phyloP scores from a whole-genome alignment of 2,888 invertebrate genomes.

The Thelaira solivaga region DNA sequence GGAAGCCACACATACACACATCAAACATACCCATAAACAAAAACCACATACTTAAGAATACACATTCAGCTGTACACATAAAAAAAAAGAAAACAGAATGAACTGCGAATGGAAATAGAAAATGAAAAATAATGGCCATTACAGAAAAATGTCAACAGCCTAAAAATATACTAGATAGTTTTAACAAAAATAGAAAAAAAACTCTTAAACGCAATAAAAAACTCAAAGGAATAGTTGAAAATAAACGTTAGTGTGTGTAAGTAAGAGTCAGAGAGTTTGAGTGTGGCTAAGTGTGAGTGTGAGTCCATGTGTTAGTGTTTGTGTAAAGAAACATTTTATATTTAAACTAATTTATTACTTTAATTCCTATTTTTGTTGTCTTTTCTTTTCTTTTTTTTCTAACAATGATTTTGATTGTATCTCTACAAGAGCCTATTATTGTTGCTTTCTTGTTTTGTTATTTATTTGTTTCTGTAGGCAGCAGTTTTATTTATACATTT shows the following conservation, averaged over 20 bases:
- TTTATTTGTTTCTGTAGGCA: slow-evolving; percentile 44
- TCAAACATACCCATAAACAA: neutral
- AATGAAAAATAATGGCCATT: slow-evolving; percentile 1
- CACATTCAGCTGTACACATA: neutral
- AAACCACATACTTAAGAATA: neutral
- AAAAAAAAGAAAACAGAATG: slow-evolving; percentile 1
- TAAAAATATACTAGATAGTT: slow-evolving; percentile 50
- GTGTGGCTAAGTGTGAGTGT: neutral
- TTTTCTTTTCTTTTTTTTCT: too few species aligned
- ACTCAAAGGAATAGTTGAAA: neutral
- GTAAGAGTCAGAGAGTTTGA: neutral
- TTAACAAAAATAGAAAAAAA: slow-evolving; percentile 5
- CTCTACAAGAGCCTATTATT: neutral
- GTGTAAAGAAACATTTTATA: slow-evolving; percentile 32
- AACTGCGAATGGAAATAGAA: too few species aligned
- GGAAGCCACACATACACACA: neutral
- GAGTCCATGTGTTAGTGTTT: neutral
- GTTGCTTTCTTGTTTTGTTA: slow-evolving; percentile 10
- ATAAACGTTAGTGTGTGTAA: neutral
- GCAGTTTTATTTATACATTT: too few species aligned
- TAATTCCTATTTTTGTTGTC: slow-evolving; percentile 35
- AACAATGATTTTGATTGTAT: slow-evolving; percentile 8
- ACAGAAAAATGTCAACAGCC: slow-evolving; percentile 56
- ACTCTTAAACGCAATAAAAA: slow-evolving; percentile 14
- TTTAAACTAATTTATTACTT: slow-evolving; percentile 58